Conservation (phyloP, 2,888 invertebrate species). For the Cyaniris semiargus region DNA sequence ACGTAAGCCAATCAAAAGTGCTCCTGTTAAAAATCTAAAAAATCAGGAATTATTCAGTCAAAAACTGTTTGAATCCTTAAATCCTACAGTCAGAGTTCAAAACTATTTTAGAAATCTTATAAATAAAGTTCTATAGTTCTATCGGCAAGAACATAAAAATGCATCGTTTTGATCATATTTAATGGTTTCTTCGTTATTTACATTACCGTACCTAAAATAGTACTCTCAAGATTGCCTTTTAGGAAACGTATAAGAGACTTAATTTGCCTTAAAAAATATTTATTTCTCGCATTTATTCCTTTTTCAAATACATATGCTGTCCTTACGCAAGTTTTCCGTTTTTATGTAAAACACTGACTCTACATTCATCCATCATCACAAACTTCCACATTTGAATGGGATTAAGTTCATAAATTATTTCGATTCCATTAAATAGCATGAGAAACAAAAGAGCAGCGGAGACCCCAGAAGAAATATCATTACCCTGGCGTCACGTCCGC, state of each 20-base stretch:
- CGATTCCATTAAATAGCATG: slow-evolving; percentile 13
- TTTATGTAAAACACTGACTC: not conserved
- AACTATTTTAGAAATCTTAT: slow-evolving; percentile 1
- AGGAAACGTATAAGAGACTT: not conserved
- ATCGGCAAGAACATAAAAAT: not conserved
- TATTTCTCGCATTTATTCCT: no score
- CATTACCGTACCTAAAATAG: not conserved
- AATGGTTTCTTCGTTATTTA: slow-evolving; percentile 6
- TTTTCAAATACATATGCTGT: no score
- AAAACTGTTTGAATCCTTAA: not conserved
- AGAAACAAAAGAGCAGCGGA: slow-evolving; percentile 20
- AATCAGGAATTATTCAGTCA: not conserved
- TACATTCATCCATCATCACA: not conserved
- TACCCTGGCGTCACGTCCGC: slow-evolving; percentile 39
- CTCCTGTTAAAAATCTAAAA: not conserved
- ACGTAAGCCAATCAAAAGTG: no score
- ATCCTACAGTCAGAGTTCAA: not conserved
- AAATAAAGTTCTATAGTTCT: slow-evolving; percentile 11
- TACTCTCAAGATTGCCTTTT: not conserved
- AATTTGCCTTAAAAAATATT: not conserved
- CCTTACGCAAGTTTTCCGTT: not conserved
- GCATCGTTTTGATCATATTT: not conserved
- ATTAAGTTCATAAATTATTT: slow-evolving; percentile 4
- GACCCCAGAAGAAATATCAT: slow-evolving; percentile 32
- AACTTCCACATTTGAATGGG: not conserved